Evolutionary conservation across 2,797 vertebrate species (phyloP).

Genomic region (Cirrhinus mrigala): DNA sequence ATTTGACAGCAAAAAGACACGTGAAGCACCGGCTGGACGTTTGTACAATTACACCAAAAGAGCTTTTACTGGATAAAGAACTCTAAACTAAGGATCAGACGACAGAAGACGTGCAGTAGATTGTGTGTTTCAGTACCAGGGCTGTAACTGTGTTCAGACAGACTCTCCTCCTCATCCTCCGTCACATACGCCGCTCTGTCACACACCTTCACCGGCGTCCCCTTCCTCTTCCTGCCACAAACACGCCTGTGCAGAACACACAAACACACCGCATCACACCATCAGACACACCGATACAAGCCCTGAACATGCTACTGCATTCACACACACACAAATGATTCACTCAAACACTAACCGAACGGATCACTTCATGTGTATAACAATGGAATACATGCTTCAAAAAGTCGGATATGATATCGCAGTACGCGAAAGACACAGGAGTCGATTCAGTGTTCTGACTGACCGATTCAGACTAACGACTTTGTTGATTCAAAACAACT

Average conservation of each 20-base stretch:
- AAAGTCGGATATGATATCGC: not conserved
- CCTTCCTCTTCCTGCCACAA: constrained; percentile 84
- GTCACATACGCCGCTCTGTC: constrained; percentile 82
- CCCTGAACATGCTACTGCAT: not conserved
- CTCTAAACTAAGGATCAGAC: no score
- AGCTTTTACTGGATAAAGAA: not conserved
- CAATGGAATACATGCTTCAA: no score
- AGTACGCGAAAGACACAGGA: not conserved
- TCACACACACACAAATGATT: not conserved
- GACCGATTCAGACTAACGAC: no score
- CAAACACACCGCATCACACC: not conserved
- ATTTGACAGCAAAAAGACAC: no score
- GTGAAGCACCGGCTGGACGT: no score
- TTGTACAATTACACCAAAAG: not conserved
- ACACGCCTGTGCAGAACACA: constrained; percentile 73
- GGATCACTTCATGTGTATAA: not conserved
- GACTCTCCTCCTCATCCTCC: constrained; percentile 86
- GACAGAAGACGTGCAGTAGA: not conserved
- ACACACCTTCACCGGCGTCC: constrained; percentile 85
- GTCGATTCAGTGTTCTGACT: no score
- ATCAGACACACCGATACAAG: not conserved
- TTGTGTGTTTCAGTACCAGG: constrained; percentile 71
- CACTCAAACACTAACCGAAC: not conserved
- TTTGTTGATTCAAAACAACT: no score
- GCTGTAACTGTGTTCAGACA: constrained; percentile 86